Conservation (phyloP, 92 coral and sea anemone genomes). For the Muricea muricata region DNA sequence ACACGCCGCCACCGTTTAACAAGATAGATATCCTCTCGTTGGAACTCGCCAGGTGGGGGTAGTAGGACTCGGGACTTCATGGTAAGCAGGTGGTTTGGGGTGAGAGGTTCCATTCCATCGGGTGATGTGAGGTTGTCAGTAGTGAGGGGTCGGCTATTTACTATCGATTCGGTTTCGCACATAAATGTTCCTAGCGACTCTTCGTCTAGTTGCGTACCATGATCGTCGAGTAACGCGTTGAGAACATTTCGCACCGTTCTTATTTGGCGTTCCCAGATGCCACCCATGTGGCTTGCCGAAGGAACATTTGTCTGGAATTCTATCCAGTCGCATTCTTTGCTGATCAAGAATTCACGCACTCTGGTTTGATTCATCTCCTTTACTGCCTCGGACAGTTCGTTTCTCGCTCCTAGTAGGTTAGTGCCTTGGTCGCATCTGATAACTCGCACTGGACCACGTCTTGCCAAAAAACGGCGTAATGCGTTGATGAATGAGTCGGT, state of each 20-base stretch:
- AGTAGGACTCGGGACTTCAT: slow-evolving; percentile 33
- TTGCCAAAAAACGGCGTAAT: slow-evolving; percentile 42
- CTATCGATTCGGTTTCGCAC: slow-evolving; percentile 53
- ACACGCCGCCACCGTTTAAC: slow-evolving; percentile 57
- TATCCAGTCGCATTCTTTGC: slow-evolving; percentile 50
- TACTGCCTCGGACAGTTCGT: slow-evolving; percentile 42
- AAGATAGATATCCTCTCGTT: slow-evolving; percentile 25
- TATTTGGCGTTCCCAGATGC: slow-evolving; percentile 56
- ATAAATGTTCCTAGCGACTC: slow-evolving; percentile 32
- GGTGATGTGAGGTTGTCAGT: slow-evolving; percentile 26
- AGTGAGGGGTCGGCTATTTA: slow-evolving; percentile 53
- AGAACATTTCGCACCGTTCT: slow-evolving; percentile 48
- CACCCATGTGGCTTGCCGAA: slow-evolving; percentile 62
- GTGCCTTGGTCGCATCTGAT: slow-evolving; percentile 55
- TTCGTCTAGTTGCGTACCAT: slow-evolving; percentile 40
- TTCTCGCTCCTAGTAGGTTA: slow-evolving; percentile 48
- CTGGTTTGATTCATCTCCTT: slow-evolving; percentile 39
- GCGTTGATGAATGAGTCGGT: slow-evolving; percentile 63
- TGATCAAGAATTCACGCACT: slow-evolving; percentile 28
- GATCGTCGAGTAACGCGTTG: slow-evolving; percentile 13
- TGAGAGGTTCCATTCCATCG: slow-evolving; percentile 27
- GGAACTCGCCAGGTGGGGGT: slow-evolving; percentile 56
- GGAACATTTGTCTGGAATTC: slow-evolving; percentile 37
- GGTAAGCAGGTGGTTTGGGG: slow-evolving; percentile 48
- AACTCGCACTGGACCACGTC: slow-evolving; percentile 57